These are phyloP conservation scores for Xenotilapia flavipinnis DNA, from an alignment of 2,113 vertebrate species.

Conservation along the genomic window DNA sequence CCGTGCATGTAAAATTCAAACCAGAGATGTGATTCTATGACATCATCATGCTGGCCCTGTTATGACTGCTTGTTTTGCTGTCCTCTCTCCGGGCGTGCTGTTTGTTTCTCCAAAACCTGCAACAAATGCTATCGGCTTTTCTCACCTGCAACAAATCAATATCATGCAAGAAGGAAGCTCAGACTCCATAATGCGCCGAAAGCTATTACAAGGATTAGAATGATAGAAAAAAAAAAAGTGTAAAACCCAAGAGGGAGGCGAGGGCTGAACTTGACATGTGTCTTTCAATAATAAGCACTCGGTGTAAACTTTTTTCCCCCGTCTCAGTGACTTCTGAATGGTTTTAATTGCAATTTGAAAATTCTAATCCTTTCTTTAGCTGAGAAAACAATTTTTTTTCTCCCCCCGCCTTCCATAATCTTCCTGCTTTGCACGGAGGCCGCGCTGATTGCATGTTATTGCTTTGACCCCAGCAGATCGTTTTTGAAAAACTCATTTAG, in stretches of 20 bases:
- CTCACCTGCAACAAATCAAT: conserved; percentile 28
- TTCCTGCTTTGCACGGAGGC: conserved; percentile 9
- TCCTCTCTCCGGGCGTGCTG: neutral
- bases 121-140: neutral
- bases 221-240: neutral
- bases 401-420: conserved; percentile 6
- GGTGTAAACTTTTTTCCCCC: neutral
- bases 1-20: rapidly evolving
- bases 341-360: conserved; percentile 42
- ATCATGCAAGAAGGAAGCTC: conserved; percentile 12
- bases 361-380: conserved; percentile 36
- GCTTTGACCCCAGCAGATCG: conserved; percentile 34
- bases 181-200: neutral
- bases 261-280: neutral
- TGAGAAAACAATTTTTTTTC: conserved; percentile 19
- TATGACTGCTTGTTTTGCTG: neutral
- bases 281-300: conserved; percentile 7
- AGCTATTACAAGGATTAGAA: conserved; percentile 30
- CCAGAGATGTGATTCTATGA: neutral
- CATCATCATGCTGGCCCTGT: neutral
- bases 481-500: conserved; percentile 8
- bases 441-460: conserved; percentile 22
- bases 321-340: neutral
- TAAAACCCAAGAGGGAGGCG: neutral
- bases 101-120: conserved; percentile 1